phyloP scores from a whole-genome alignment of 2,113 vertebrate species.

The Pica pica region DNA sequence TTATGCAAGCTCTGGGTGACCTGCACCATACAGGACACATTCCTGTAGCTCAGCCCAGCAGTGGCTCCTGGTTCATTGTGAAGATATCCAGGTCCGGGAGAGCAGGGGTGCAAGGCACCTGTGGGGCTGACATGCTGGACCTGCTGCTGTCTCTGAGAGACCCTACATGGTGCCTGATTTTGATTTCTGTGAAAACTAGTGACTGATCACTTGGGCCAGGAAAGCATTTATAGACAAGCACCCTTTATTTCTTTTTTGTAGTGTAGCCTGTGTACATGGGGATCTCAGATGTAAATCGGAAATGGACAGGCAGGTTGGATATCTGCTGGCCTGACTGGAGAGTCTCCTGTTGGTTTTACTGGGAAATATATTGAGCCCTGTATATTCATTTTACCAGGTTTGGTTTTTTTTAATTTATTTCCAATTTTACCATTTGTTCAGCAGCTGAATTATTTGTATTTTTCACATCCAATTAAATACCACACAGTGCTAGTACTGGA shows the following conservation, averaged over 20 bases:
- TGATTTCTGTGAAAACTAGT: not conserved
- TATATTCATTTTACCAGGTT: not conserved
- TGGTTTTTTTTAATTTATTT: not conserved
- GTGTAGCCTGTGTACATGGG: not conserved
- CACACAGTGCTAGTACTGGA: not conserved
- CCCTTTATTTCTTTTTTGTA: not conserved
- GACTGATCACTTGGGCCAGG: not conserved
- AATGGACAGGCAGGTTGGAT: not conserved
- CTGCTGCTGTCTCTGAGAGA: not conserved
- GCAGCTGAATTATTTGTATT: not conserved
- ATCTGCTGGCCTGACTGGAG: not conserved
- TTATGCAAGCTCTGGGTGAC: not conserved
- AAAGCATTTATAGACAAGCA: not conserved
- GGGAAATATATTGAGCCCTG: not conserved
- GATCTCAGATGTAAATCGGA: not conserved
- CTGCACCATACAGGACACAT: fast-evolving
- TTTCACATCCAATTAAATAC: not conserved
- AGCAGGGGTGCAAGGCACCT: not conserved
- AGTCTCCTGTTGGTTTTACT: not conserved
- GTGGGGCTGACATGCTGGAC: not conserved
- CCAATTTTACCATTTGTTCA: not conserved
- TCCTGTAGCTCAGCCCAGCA: not conserved
- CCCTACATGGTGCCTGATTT: fast-evolving
- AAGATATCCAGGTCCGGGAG: not conserved
- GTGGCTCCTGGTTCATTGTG: not conserved